phyloP scores from a whole-genome alignment of 2,888 invertebrate species.

The Cremastinae sp. region DNA sequence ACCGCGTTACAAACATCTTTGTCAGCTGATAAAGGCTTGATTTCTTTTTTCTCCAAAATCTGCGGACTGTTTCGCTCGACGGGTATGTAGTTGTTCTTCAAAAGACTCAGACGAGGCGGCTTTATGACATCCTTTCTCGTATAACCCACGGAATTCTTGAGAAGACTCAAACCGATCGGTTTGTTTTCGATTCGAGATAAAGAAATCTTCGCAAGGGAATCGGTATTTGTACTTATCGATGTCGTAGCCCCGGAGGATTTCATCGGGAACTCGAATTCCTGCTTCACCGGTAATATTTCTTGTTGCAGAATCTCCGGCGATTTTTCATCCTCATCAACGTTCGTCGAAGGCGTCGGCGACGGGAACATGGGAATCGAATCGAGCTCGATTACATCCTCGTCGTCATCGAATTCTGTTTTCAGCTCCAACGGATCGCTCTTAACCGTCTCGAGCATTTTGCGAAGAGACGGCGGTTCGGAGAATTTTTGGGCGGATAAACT shows the following conservation, averaged over 20 bases:
- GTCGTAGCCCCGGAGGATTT: slow-evolving; percentile 22
- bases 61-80: slow-evolving; percentile 34
- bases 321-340: not conserved
- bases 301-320: slow-evolving; percentile 8
- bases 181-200: slow-evolving; percentile 49
- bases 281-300: slow-evolving; percentile 30
- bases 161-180: slow-evolving; percentile 60
- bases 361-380: slow-evolving; percentile 16
- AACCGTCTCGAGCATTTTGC: slow-evolving; percentile 38
- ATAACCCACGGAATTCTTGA: slow-evolving; percentile 61
- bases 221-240: slow-evolving; percentile 10
- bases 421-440: not conserved
- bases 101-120: slow-evolving; percentile 68
- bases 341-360: slow-evolving; percentile 10
- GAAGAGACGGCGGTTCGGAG: slow-evolving; percentile 35
- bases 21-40: slow-evolving; percentile 36
- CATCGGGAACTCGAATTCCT: slow-evolving; percentile 14
- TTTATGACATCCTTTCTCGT: slow-evolving; percentile 68
- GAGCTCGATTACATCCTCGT: slow-evolving; percentile 28
- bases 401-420: slow-evolving; percentile 48
- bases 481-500: slow-evolving; percentile 62
- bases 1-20: slow-evolving; percentile 63
- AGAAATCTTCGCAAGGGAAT: slow-evolving; percentile 42
- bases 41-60: not conserved
- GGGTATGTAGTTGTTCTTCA: slow-evolving; percentile 61